Conservation (phyloP, 2,113 vertebrate species). For the Glaucidium brasilianum region DNA sequence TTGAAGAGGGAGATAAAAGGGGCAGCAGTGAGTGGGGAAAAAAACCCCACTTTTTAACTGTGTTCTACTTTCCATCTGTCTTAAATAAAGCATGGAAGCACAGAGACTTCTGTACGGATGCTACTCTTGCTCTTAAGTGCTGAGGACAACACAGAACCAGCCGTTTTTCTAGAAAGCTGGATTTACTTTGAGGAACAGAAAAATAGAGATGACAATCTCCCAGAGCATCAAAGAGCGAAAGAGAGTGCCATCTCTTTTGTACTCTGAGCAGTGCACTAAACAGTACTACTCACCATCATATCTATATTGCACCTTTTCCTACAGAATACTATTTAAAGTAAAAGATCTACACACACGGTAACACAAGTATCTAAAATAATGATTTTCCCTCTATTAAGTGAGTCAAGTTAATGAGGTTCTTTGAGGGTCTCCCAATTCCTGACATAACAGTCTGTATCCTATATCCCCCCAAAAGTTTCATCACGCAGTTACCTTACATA, state of each 20-base stretch:
- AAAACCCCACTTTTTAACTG: neutral
- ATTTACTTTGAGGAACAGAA: constrained; percentile 6
- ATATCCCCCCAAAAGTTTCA: neutral
- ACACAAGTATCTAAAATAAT: neutral
- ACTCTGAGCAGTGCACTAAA: neutral
- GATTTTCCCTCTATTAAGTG: neutral
- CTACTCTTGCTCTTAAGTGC: neutral
- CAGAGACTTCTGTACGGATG: neutral
- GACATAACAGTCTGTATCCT: neutral
- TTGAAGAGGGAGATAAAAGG: neutral
- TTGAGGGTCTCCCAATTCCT: neutral
- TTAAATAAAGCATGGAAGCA: neutral
- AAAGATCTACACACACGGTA: neutral
- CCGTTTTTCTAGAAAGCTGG: neutral
- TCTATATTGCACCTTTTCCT: neutral
- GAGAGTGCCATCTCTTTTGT: neutral
- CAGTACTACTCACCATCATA: neutral
- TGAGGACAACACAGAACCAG: neutral
- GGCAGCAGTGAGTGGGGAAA: neutral
- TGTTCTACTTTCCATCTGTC: neutral
- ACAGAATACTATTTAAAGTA: neutral
- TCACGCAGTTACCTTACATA: neutral
- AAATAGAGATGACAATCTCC: neutral
- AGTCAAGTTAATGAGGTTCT: neutral
- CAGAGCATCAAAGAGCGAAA: neutral